These are phyloP conservation scores for Hecatera dysodea DNA, from an alignment of 2,888 invertebrate species.

Conservation along the genomic window DNA sequence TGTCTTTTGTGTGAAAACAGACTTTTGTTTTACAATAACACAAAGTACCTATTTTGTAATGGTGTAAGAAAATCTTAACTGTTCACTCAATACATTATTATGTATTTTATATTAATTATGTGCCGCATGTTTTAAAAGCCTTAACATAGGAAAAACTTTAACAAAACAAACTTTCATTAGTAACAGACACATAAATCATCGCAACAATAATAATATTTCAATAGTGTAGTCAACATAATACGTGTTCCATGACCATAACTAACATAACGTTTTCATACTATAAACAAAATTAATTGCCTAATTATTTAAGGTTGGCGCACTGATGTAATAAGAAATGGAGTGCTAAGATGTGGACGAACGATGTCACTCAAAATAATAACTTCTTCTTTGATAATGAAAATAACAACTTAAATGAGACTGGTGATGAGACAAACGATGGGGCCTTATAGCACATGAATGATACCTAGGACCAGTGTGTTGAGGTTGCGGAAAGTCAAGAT, in stretches of 20 bases:
- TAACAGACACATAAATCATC: conserved; percentile 54
- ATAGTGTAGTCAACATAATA: conserved; percentile 65
- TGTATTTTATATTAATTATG: neutral
- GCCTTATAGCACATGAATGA: neutral
- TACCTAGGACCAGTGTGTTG: too few species aligned
- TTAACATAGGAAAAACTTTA: neutral
- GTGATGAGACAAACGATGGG: neutral
- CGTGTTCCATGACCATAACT: conserved; percentile 73
- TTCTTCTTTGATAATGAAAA: too few species aligned
- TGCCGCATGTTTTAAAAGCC: neutral
- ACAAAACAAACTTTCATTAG: conserved; percentile 19
- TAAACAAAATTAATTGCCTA: conserved; percentile 86
- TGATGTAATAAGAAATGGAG: conserved; percentile 31
- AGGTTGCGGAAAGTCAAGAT: neutral
- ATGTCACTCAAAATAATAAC: neutral
- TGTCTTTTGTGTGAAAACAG: too few species aligned
- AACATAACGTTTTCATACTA: conserved; percentile 78
- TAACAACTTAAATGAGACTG: too few species aligned
- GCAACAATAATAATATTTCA: conserved; percentile 59
- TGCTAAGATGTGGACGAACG: neutral
- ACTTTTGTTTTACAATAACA: neutral
- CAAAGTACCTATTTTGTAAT: neutral
- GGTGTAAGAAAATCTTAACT: neutral
- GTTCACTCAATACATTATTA: neutral
- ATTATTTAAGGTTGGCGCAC: conserved; percentile 81